Evolutionary conservation across 1,140 invertebrate species (phyloP).

Genomic region (Nasonia giraulti): DNA sequence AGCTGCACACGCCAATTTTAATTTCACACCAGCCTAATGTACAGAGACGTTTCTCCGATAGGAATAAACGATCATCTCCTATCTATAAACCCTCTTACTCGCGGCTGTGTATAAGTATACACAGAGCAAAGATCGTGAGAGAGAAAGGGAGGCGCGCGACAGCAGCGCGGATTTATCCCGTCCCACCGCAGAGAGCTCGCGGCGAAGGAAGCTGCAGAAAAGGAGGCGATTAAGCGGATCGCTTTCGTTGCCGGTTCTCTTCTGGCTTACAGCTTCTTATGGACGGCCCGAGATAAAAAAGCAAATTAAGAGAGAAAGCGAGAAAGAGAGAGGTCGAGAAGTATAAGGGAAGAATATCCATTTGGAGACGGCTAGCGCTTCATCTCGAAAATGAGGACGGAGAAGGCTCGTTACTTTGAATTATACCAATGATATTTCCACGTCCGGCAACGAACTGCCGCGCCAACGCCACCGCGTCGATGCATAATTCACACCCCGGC

Average conservation of each 20-base stretch:
- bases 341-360: constrained; percentile 45
- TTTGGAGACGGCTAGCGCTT: constrained; percentile 51
- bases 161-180: not conserved
- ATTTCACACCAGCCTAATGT: constrained; percentile 31
- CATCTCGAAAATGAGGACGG: constrained; percentile 46
- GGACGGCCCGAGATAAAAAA: constrained; percentile 60
- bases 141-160: not conserved
- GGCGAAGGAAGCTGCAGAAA: constrained; percentile 27
- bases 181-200: not conserved
- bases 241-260: constrained; percentile 19
- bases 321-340: not conserved
- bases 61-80: not conserved
- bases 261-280: constrained; percentile 32
- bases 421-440: constrained; percentile 72
- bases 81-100: not conserved
- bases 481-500: constrained; percentile 68
- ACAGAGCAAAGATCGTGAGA: not conserved
- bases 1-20: constrained; percentile 20
- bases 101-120: not conserved
- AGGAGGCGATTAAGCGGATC: constrained; percentile 48
- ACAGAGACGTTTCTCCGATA: constrained; percentile 5
- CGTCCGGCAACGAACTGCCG: constrained; percentile 59
- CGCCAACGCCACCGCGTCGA: constrained; percentile 23
- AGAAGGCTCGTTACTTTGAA: constrained; percentile 70
- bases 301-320: constrained; percentile 58